Evolutionary conservation across 2,888 invertebrate genomes (phyloP), one percentile per base, ranked within the genome.

Genomic region (Maniola hyperantus): DNA sequence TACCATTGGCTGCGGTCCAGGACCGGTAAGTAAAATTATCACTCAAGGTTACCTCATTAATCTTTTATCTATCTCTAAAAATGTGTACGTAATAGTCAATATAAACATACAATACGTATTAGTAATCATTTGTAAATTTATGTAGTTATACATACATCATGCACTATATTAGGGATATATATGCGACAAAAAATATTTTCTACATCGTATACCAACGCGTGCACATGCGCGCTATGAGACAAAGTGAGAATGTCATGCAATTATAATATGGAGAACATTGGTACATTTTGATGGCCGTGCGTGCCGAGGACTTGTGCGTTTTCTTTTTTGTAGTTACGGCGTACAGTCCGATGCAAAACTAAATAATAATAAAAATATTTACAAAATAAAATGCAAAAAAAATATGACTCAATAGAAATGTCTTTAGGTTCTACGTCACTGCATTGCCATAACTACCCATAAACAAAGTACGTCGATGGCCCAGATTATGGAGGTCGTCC

Each of bases 371-470:
- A 64, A 68, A 83, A 81, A 72, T 66, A 79, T 77, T 63, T 64
- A 60, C 64, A 69, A 65, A 65, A 70, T 66, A 74, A 73, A 54
- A 69, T 58, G 44, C 36, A 64, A 66, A 66, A 39, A 36, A 26
- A 44, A 33, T 36, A 6, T 36, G 13, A 13, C n/a, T 26, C 4
- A 5, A n/a, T 46, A 42, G 44, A 15, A 64, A 63, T 10, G 26
- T 55, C 11, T 33, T 57, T 51, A 46, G 18, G 50, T 42, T 34
- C 67, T 57, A 59, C 46, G 42, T 36, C 48, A 69, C 68, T 72
- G 67, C 54, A 59, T 65, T 81, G 87, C 91, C 91, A 90, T 89
- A 91, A 91, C 91, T 88, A 88, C 86, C 67, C 64, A 73, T 74
- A 76, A 75, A 73, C 77, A 48, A 18, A 48, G 15, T 81, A 76